These are phyloP conservation scores for Tethya wilhelma DNA, from an alignment of 37 sponge, comb jelly and placozoan genomes.

Conservation along the genomic window DNA sequence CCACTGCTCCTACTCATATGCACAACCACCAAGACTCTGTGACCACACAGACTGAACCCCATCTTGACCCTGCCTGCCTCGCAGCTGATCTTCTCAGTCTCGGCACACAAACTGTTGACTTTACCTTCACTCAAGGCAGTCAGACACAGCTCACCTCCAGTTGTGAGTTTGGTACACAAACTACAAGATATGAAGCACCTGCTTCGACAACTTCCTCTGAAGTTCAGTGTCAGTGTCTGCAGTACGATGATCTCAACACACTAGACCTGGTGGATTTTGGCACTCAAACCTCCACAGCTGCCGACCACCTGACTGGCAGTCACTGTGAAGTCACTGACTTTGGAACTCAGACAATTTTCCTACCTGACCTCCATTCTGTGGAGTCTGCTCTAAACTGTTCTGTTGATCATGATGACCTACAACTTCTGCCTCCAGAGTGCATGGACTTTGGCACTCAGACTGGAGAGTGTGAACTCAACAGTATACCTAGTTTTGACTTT, in stretches of 20 bases:
- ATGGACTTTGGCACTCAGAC: conserved; percentile 68
- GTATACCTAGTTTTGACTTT: neutral
- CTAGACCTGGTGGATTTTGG: conserved; percentile 18
- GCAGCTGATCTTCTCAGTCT: neutral
- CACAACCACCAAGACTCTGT: neutral
- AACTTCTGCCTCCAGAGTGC: conserved; percentile 38
- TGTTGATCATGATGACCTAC: neutral
- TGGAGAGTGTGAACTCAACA: neutral
- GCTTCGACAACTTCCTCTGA: too few species aligned
- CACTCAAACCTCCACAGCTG: conserved; percentile 47
- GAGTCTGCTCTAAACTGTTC: neutral
- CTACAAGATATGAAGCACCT: too few species aligned
- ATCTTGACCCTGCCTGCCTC: neutral
- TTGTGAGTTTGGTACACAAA: too few species aligned
- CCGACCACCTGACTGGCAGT: neutral
- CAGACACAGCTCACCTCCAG: too few species aligned
- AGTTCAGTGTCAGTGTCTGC: too few species aligned
- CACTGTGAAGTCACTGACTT: conserved; percentile 17
- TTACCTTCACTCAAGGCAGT: too few species aligned
- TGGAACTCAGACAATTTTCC: conserved; percentile 49
- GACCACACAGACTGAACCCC: conserved; percentile 4
- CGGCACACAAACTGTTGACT: too few species aligned
- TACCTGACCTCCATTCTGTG: neutral
- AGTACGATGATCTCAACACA: too few species aligned
- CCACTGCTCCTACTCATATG: neutral